phyloP scores from a whole-genome alignment of 2,797 vertebrate genomes.

The Squalus acanthias region DNA sequence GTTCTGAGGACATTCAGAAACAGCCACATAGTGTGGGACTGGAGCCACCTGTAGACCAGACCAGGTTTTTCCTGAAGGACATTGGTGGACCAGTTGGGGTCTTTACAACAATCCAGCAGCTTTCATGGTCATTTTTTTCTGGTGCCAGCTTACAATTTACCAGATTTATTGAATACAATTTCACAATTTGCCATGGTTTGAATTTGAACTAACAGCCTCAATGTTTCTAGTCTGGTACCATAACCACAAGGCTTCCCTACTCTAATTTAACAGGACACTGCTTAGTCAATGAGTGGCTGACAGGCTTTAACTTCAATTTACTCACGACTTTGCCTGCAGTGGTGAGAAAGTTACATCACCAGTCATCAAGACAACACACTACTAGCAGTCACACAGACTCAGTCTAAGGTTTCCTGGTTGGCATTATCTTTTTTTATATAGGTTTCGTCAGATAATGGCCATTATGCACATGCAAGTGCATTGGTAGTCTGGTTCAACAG shows the following conservation, averaged over 20 bases:
- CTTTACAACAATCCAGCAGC: background rate
- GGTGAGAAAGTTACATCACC: background rate
- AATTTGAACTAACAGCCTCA: background rate
- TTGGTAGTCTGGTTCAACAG: constrained; percentile 49
- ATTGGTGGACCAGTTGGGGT: background rate
- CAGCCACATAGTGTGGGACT: background rate
- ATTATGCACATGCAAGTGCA: constrained; percentile 36
- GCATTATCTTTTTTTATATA: background rate
- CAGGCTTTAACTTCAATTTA: background rate
- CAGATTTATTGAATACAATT: background rate
- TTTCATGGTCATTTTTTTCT: background rate
- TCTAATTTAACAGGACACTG: background rate
- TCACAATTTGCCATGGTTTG: background rate
- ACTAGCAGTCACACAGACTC: background rate
- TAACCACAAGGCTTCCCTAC: background rate
- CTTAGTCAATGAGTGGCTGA: background rate
- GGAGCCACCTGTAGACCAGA: background rate
- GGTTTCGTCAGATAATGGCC: no score
- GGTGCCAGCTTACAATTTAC: background rate
- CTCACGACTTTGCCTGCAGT: background rate
- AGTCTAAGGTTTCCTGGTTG: background rate
- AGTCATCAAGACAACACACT: background rate
- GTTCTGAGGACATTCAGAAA: background rate
- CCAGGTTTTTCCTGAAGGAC: background rate
- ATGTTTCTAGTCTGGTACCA: background rate